Evolutionary conservation across 2,113 vertebrate species (phyloP).

Genomic region (Ceyx cyanopectus): DNA sequence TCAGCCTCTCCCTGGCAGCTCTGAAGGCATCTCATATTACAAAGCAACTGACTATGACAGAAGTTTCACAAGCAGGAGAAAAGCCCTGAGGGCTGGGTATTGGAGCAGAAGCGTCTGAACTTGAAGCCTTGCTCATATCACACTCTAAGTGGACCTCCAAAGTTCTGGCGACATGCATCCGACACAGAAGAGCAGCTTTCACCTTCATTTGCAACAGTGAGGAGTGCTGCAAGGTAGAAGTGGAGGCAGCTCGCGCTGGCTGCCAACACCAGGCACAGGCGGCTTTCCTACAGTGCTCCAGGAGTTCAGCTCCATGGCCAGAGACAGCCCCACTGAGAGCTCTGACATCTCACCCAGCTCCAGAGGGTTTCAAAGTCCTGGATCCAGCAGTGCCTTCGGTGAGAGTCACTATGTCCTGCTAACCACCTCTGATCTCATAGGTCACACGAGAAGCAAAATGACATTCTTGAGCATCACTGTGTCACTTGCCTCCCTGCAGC

Average conservation of each 20-base stretch:
- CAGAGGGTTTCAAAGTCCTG: background rate
- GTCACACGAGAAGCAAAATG: conserved; percentile 58
- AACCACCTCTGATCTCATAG: conserved; percentile 43
- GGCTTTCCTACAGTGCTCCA: background rate
- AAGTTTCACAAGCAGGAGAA: conserved; percentile 37
- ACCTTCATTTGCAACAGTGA: rapidly evolving
- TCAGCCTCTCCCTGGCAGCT: background rate
- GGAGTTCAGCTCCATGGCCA: background rate
- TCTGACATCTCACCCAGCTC: background rate
- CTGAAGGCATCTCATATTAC: conserved; percentile 17
- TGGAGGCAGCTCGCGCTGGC: background rate
- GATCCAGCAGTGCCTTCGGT: background rate
- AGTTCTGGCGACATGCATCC: background rate
- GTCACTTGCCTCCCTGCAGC: background rate
- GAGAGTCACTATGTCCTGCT: background rate
- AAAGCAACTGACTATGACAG: conserved; percentile 12
- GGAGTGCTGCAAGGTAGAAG: background rate
- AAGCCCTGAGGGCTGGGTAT: background rate
- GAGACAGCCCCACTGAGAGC: background rate
- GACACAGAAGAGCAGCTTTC: background rate
- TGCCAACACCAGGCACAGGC: background rate
- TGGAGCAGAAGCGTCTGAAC: background rate
- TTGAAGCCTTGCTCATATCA: background rate
- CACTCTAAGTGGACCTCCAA: background rate
- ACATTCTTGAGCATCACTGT: conserved; percentile 28